A percentile compares a stretch with the other conserved stretches of the same genome.
Conservation (phyloP, 2,797 vertebrate species). For the Oryzias sinensis region DNA sequence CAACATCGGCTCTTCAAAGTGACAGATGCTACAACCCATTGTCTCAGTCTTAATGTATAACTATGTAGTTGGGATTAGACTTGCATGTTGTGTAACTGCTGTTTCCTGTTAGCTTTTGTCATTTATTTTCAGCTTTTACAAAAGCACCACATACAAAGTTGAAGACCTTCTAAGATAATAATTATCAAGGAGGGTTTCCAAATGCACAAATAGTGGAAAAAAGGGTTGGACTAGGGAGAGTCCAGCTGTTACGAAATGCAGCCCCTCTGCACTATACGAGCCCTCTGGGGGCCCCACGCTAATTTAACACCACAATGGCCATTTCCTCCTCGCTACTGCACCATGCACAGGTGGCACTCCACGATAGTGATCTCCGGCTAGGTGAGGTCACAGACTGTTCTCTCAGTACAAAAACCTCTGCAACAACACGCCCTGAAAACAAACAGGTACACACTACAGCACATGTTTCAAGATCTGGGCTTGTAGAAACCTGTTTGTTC, state of each 20-base stretch:
- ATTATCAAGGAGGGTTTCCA: too few relatives aligned
- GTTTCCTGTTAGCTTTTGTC: not conserved
- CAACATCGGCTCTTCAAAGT: too few relatives aligned
- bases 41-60: not conserved
- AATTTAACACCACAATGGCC: conserved; percentile 63
- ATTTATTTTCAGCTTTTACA: not conserved
- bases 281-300: conserved; percentile 36
- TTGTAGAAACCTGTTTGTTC: conserved; percentile 4
- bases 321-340: conserved; percentile 48
- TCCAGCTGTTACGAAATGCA: conserved; percentile 9
- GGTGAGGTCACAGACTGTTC: conserved; percentile 35
- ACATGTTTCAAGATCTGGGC: not conserved
- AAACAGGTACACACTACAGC: not conserved
- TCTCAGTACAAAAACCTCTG: conserved; percentile 18
- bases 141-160: not conserved
- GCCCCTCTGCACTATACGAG: not conserved
- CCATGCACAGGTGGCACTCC: conserved; percentile 52
- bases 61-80: not conserved
- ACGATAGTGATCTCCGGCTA: conserved; percentile 22
- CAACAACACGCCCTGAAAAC: not conserved
- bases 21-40: not conserved
- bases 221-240: conserved; percentile 8
- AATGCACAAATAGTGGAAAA: too few relatives aligned
- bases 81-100: not conserved
- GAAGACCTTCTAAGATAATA: not conserved